These are phyloP conservation scores for Pachliopta kotzebuea DNA, from an alignment of 2,888 invertebrate genomes.

Conservation along the genomic window DNA sequence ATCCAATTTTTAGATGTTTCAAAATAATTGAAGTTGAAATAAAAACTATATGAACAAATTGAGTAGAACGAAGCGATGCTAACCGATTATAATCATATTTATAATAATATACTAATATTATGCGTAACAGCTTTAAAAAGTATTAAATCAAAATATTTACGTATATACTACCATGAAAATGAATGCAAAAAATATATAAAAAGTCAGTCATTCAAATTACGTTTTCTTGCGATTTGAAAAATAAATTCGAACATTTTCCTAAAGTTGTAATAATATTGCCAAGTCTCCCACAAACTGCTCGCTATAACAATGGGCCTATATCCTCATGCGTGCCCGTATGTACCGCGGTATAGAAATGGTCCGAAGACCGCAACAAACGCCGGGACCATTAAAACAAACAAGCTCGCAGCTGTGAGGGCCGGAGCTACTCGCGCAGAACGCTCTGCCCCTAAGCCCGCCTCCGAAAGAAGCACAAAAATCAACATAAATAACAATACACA, in stretches of 20 bases:
- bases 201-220: too few species aligned
- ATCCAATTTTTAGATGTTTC: too few species aligned
- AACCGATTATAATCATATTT: too few species aligned
- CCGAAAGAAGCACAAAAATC: slow-evolving; percentile 71
- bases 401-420: slow-evolving; percentile 65
- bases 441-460: slow-evolving; percentile 72
- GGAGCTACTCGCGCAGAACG: slow-evolving; percentile 65
- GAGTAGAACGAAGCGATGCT: too few species aligned
- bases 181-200: too few species aligned
- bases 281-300: slow-evolving; percentile 59
- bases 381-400: slow-evolving; percentile 74
- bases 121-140: too few species aligned
- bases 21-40: too few species aligned
- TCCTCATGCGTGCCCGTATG: slow-evolving; percentile 50
- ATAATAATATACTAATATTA: too few species aligned
- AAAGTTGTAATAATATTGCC: slow-evolving; percentile 43
- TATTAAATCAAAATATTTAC: too few species aligned
- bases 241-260: slow-evolving; percentile 23
- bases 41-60: too few species aligned
- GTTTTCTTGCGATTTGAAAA: background rate
- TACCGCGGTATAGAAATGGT: slow-evolving; percentile 54
- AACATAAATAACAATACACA: slow-evolving; percentile 80
- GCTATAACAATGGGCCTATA: slow-evolving; percentile 42
- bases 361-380: slow-evolving; percentile 59
- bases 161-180: too few species aligned